Evolutionary conservation across 2,113 vertebrate species (phyloP), one percentile per base, ranked within the genome.

Genomic region (Bombycilla garrulus): DNA sequence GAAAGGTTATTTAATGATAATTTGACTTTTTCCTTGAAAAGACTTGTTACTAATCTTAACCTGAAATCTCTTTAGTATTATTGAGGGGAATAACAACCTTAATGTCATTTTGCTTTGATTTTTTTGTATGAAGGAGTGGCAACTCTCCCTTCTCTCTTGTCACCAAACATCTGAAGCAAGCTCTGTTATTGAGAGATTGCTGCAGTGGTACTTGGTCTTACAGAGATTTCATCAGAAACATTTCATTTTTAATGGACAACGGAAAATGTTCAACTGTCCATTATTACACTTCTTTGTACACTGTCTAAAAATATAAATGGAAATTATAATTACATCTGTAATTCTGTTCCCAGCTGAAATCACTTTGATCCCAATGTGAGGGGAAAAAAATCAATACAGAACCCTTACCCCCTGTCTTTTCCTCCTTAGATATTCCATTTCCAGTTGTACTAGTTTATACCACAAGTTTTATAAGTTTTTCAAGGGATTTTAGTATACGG

Each of bases 61-160:
- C 80, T 93, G 76, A 56, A 92, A 85, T 90, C 74, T 85, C 86
- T 91, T 88, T 93, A 78, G 86, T 95, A 58, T 88, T 86, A 93
- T 58, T 86, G 82, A 96, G 78, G 76, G 64, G 85, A 93, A 57
- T 84, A 95, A 95, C 91, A 95, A 69, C 58, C 74, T 81, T 96
- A 94, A 93, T 95, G 94, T 94, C 86, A 96, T 93, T 92, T 94
- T 94, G 86, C 67, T 94, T 78, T 96, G 91, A 93, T 96, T 97
- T 94, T 92, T 97, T 94, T 85, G 57, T 96, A 62, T 69, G 86
- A 84, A 92, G 66, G 73, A 60, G 83, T 69, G 50, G 92, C 96
- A 96, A 77, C 86, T 94, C 87, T 85, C 88, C 74, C 78, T 94
- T 96, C 86, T 94, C 71, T 95, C 93, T 92, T 17, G 0, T 93